Evolutionary conservation across 1,140 invertebrate species (phyloP).

Genomic region (Drosophila willistoni): DNA sequence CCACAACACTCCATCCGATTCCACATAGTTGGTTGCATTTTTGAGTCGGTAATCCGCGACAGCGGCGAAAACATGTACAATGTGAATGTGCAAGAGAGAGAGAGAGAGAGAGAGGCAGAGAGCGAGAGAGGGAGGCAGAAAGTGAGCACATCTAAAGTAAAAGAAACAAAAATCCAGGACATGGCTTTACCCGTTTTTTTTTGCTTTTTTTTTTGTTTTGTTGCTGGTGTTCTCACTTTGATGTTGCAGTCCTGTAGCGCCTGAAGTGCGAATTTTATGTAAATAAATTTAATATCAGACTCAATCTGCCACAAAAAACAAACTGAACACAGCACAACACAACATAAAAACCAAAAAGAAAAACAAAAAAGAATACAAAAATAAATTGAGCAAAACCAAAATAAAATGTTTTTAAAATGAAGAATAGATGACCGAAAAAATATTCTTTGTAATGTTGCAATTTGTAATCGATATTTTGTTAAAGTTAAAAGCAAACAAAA

Average conservation of each 20-base stretch:
- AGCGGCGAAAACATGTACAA: constrained; percentile 34
- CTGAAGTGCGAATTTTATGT: constrained; percentile 64
- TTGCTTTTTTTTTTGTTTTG: neutral
- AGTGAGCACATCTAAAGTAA: neutral
- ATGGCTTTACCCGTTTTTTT: neutral
- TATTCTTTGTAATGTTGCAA: too few relatives aligned
- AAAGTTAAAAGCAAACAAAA: too few relatives aligned
- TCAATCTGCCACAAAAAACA: constrained; percentile 58
- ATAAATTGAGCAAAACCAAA: constrained; percentile 7
- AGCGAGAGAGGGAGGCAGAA: constrained; percentile 14
- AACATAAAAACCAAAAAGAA: neutral
- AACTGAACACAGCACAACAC: neutral
- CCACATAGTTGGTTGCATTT: constrained; percentile 44
- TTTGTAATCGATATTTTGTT: too few relatives aligned
- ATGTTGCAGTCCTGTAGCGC: constrained; percentile 9
- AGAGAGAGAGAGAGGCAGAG: too few relatives aligned
- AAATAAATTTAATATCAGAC: constrained; percentile 78
- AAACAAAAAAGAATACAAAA: neutral
- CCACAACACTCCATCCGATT: neutral
- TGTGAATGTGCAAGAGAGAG: too few relatives aligned
- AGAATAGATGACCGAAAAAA: too few relatives aligned
- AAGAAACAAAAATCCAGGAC: constrained; percentile 11
- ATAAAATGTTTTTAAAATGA: constrained; percentile 5
- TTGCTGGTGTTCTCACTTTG: neutral
- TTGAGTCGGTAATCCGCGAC: constrained; percentile 68